Evolutionary conservation across 1,140 invertebrate species (phyloP).

Genomic region (Thalassaphorura encarpata): DNA sequence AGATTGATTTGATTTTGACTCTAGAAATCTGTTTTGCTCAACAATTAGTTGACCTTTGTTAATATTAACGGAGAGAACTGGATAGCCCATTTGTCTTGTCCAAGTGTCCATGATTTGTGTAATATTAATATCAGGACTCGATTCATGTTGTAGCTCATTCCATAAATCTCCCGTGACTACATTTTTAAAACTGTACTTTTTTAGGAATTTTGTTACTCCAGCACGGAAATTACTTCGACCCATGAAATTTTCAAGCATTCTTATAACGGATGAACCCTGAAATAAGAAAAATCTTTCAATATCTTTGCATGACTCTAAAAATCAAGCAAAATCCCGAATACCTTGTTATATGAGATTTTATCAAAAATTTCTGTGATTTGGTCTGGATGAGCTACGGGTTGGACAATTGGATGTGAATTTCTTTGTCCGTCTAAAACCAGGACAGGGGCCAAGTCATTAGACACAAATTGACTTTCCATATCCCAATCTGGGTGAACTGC

Average conservation of each 20-base stretch:
- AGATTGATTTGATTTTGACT: conserved; percentile 40
- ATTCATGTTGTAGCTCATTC: conserved; percentile 45
- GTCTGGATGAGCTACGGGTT: conserved; percentile 68
- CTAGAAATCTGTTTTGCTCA: conserved; percentile 61
- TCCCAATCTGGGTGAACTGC: conserved; percentile 66
- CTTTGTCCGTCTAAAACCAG: conserved; percentile 56
- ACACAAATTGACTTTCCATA: conserved; percentile 68
- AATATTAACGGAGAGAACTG: conserved; percentile 56
- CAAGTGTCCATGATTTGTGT: conserved; percentile 80
- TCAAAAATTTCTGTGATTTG: conserved; percentile 90
- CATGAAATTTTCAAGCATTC: conserved; percentile 82
- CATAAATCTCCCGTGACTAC: conserved; percentile 72
- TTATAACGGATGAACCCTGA: conserved; percentile 71
- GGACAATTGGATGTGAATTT: conserved; percentile 78
- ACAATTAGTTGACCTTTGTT: conserved; percentile 46
- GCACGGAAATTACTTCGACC: conserved; percentile 59
- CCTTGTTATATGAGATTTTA: conserved; percentile 83
- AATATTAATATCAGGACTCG: conserved; percentile 42
- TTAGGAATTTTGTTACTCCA: conserved; percentile 63
- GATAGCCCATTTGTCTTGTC: conserved; percentile 86
- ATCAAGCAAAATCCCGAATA: conserved; percentile 36
- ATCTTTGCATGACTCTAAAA: neutral
- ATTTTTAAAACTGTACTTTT: conserved; percentile 56
- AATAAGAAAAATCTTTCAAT: conserved; percentile 21
- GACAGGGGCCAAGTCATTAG: conserved; percentile 58